Evolutionary conservation across 2,113 vertebrate species (phyloP), one percentile per base, ranked within the genome.

Genomic region (Synchiropus splendidus): DNA sequence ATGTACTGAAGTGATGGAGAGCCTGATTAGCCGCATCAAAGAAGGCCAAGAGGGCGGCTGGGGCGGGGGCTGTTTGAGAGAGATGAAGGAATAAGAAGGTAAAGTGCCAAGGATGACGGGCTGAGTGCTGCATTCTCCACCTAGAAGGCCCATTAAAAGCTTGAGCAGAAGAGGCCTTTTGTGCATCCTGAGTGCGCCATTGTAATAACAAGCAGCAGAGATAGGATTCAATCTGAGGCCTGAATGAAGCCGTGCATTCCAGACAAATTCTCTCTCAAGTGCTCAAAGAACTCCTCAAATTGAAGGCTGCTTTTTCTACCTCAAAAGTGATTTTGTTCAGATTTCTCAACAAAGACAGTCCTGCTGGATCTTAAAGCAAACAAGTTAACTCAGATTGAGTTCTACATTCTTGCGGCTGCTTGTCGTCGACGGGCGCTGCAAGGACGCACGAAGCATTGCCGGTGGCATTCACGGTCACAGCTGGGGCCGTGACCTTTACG

Each of bases 141-240:
- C 65, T 54, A 38, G 47, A 64, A 53, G 61, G 58, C 57, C 65
- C 75, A 75, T 74, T 77, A 74, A 68, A 67, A 72, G 60, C 66
- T 59, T 6, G 61, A 69, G 50, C 45, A 44, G 54, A 56, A 72
- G 65, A 79, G 46, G 33, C 43, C 41, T 64, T 76, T 78, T 77
- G 62, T 77, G 61, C 49, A 56, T 47, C 60, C 49, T 52, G 64
- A 83, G 75, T 70, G 75, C 35, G 74, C 70, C 46, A 68, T 72
- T 74, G 68, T 79, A 75, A 56, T 54, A 64, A 74, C 61, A 66
- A 75, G 74, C 61, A 67, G 59, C 36, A 12, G 58, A 71, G 59
- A 75, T 51, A 37, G 55, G 65, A 69, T 59, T 66, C 61, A 66
- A 54, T 72, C 66, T 45, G 15, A 18, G 46, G 46, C 18, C 61